A percentile compares a stretch with the other conserved stretches of the same genome.
Evolutionary conservation across 2,888 invertebrate species (phyloP).

Genomic region (Hypena proboscidalis): DNA sequence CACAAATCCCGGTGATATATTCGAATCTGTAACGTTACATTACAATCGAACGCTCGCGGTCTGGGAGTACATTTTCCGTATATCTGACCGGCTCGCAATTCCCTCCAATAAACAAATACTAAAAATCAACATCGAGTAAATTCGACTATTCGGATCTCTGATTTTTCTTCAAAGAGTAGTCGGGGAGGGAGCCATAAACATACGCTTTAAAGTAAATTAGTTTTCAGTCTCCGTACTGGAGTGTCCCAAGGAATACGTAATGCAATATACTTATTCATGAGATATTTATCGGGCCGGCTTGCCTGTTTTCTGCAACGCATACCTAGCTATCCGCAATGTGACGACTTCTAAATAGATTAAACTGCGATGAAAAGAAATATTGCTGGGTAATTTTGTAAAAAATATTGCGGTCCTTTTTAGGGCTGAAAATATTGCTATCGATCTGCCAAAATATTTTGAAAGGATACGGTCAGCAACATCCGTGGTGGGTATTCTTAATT

Average conservation of each 20-base stretch:
- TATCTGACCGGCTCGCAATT: too few relatives aligned
- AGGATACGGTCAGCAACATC: too few relatives aligned
- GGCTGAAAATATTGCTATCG: too few relatives aligned
- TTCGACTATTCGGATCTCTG: background rate
- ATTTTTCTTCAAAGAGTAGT: constrained; percentile 12
- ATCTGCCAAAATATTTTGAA: too few relatives aligned
- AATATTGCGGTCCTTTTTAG: background rate
- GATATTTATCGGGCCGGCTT: constrained; percentile 62
- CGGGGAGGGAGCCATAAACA: constrained; percentile 21
- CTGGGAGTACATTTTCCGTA: too few relatives aligned
- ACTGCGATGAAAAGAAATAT: constrained; percentile 15
- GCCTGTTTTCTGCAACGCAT: constrained; percentile 25
- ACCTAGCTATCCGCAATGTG: constrained; percentile 14
- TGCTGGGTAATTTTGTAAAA: constrained; percentile 7
- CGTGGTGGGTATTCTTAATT: too few relatives aligned
- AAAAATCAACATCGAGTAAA: constrained; percentile 1
- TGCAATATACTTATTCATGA: constrained; percentile 79
- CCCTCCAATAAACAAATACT: background rate
- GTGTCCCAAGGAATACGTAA: constrained; percentile 60
- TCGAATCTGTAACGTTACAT: too few relatives aligned
- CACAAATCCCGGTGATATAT: too few relatives aligned
- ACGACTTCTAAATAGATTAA: constrained; percentile 36
- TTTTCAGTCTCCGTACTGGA: constrained; percentile 46
- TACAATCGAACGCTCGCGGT: too few relatives aligned
- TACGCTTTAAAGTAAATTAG: constrained; percentile 52